Evolutionary conservation across 2,113 vertebrate species (phyloP), one percentile per base, ranked within the genome.

Genomic region (Octodon degus): DNA sequence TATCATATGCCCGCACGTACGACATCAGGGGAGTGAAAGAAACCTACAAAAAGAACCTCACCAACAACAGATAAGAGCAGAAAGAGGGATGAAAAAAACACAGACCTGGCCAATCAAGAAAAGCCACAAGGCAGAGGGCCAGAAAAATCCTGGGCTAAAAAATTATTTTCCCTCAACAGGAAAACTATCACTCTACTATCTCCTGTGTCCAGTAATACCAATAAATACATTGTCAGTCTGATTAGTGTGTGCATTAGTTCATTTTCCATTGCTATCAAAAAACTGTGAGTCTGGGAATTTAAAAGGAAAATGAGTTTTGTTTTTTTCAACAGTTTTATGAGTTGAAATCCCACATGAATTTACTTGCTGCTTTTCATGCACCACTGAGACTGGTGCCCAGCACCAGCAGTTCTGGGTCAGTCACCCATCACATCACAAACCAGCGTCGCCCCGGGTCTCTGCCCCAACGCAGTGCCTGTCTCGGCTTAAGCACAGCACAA

Each of bases 171-270:
- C 14, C 43, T 37, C 9, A 22, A 7, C 25, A 1, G 0, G 17
- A 34, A 32, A 8, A n/a, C 40, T 22, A 1, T 50, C 80, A 2
- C 9, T 19, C 6, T 22, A 2, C 4, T 32, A 0, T 5, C 25
- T 7, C 14, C 8, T 11, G 4, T 7, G 22, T 22, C 9, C 68
- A 24, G 19, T 3, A 0, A 17, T 13, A 50, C 4, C 55, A 37
- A 34, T 3, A 11, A 34, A 3, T 5, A 12, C 1, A 40, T 5
- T 34, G 19, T 27, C 47, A n/a, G 0, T 60, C 17, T 30, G 55
- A 10, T 13, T 30, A 47, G 7, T 47, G 53, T 40, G 34, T 58
- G 5, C 5, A 43, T 43, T 79, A 32, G 6, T 32, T 79, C 22
- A 24, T 34, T 22, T 20, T 70, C 19, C 27, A 40, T 19, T 82